Evolutionary conservation across 2,113 vertebrate genomes (phyloP).

Genomic region (Craseonycteris thonglongyai): DNA sequence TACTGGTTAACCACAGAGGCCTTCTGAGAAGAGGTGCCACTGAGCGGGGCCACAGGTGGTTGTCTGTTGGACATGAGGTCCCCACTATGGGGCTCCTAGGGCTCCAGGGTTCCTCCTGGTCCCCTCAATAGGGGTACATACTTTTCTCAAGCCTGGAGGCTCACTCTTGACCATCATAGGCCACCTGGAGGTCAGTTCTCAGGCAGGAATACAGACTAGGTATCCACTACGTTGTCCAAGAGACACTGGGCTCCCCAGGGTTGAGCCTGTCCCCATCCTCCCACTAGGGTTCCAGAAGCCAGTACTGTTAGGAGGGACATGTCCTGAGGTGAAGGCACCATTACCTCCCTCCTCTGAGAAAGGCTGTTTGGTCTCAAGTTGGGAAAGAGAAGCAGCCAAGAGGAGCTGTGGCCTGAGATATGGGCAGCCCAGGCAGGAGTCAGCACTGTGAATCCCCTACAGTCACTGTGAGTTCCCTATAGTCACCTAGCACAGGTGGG

Average conservation of each 20-base stretch:
- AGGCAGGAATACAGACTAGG: neutral
- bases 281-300: neutral
- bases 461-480: too few relatives aligned
- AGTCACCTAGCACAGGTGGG: neutral
- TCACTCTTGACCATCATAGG: neutral
- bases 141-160: neutral
- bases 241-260: neutral
- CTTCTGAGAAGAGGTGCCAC: neutral
- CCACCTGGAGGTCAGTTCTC: neutral
- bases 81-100: neutral
- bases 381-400: neutral
- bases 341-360: neutral
- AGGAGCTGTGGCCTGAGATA: neutral
- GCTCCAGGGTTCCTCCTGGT: neutral
- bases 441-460: neutral
- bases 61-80: neutral
- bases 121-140: neutral
- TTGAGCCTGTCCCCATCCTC: neutral
- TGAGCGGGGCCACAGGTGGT: neutral
- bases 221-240: neutral
- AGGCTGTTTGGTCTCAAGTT: neutral
- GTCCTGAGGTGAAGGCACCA: neutral
- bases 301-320: neutral
- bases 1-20: neutral
- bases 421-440: accelerated